Base-by-base conservation (phyloP, 2,888 invertebrate species). In the Hydropsyche betteni region DNA sequence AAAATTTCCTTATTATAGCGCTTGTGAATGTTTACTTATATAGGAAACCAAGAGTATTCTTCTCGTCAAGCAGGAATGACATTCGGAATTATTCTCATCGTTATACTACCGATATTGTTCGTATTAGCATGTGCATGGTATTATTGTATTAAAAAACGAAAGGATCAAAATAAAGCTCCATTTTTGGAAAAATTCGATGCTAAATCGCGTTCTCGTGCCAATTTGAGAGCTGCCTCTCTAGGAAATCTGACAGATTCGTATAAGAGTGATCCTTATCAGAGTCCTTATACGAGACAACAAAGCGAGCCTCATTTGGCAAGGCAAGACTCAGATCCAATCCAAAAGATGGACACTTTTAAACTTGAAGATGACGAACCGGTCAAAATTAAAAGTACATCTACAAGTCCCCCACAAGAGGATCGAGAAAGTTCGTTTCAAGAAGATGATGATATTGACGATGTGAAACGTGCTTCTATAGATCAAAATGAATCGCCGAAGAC, bases 31-130 rank as follows among this genome's bases (percentile, higher is more conserved):
- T 75, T 78, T 69, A 16, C 12, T 76, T 36, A 83, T 83, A 77
- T 86, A 90, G 90, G 90, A 87, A 88, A 89, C 82, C 90, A 90
- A 84, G 90, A 89, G 83, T 90, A 90, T 83, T 90, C 92, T 74
- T 91, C 92, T 83, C 91, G 91, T 81, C 87, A 91, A 81, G 90
- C 92, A 80, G 93, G 93, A 86, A 88, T 91, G 82, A 92, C 93
- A 80, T 90, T 92, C 85, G 92, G 91, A 82, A 88, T 93, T 85
- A 91, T 94, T 83, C 82, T 92, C 83, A 91, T 90, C 81, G 89
- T 93, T 81, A 88, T 94, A 84, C 85, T 93, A 82, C 93, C 94
- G 80, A 82, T 88, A 80, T 83, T 86, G 82, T 83, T 89, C 83
- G 84, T 89, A 79, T 88, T 90, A 83, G 87, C 90, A 83, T 88